Percentiles rank a stretch among this genome's conserved stretches.
phyloP scores from a whole-genome alignment of 2,113 vertebrate species.

The Hippocampus guttulatus region DNA sequence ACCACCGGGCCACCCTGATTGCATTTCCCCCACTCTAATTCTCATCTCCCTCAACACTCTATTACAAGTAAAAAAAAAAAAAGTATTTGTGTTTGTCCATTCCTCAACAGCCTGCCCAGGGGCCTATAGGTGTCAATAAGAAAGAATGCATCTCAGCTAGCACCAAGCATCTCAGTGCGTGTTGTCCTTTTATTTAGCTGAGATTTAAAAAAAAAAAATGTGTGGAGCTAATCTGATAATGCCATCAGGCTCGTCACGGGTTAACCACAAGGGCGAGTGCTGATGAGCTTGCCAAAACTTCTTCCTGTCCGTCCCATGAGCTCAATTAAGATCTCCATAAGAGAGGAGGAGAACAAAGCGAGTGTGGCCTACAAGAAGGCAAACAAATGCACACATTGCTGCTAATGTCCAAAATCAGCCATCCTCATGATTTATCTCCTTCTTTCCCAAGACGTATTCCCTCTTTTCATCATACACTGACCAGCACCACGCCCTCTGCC shows the following conservation, averaged over 20 bases:
- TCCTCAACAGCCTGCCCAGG: too few relatives aligned
- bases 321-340: slow-evolving; percentile 71
- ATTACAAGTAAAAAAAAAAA: too few relatives aligned
- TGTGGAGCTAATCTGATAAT: slow-evolving; percentile 1
- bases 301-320: slow-evolving; percentile 39
- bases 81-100: too few relatives aligned
- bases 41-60: too few relatives aligned
- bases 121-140: too few relatives aligned
- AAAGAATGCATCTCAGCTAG: background rate
- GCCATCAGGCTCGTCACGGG: background rate
- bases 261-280: background rate
- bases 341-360: slow-evolving; percentile 42
- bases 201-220: background rate
- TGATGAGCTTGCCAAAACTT: slow-evolving; percentile 11
- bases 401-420: slow-evolving; percentile 73
- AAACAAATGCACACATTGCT: slow-evolving; percentile 87
- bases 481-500: slow-evolving; percentile 36
- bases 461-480: slow-evolving; percentile 59
- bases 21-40: too few relatives aligned
- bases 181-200: background rate
- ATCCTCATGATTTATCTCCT: slow-evolving; percentile 87
- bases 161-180: background rate
- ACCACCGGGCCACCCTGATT: too few relatives aligned
- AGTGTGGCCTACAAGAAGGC: slow-evolving; percentile 78
- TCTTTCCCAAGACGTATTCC: slow-evolving; percentile 81